Base-by-base conservation (phyloP, 2,113 vertebrate species). In the Geothlypis trichas region DNA sequence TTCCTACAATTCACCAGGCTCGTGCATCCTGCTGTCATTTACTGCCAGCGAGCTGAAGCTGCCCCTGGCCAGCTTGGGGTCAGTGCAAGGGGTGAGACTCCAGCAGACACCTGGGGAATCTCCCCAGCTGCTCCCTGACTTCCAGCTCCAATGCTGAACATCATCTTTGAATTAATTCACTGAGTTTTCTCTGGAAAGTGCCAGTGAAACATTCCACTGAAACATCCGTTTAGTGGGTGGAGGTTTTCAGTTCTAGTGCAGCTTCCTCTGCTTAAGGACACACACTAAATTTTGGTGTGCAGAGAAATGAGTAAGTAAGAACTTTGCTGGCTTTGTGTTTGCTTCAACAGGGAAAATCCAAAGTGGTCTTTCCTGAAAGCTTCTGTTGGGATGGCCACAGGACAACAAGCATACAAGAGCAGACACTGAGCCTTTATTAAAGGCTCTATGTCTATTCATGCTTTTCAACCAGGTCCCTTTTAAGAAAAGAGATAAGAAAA, bases 31-130 rank as follows among this genome's bases (percentile, higher is more conserved):
- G 3, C 49, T 63, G 63, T 1, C 42, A 13, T 13, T 67, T 28
- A 13, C 22, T 37, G 37, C 3, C 54, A 19, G 0, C 0, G n/a
- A 62, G 15, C 31, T 14, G 33, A 16, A 55, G 47, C 39, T 76
- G 76, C 46, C 31, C 26, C 54, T 33, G 42, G 61, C 22, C 46
- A 66, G 81, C n/a, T 52, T 46, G 10, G n/a, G 77, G 31, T 7
- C n/a, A 28, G n/a, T 7, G 24, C 39, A 31, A n/a, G 27, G 51
- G 24, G 4, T 8, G 12, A 81, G 37, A 71, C 58, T 26, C 46
- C 74, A 82, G 65, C 47, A 81, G 15, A 37, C 18, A 69, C 13
- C 49, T 13, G 16, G 22, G 41, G 10, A 42, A 71, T 8, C 19
- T 61, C 57, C 55, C 20, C 37, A 61, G 78, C 87, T 68, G 46